Conservation (phyloP, 2,888 invertebrate genomes). For the Orchestes rusci region DNA sequence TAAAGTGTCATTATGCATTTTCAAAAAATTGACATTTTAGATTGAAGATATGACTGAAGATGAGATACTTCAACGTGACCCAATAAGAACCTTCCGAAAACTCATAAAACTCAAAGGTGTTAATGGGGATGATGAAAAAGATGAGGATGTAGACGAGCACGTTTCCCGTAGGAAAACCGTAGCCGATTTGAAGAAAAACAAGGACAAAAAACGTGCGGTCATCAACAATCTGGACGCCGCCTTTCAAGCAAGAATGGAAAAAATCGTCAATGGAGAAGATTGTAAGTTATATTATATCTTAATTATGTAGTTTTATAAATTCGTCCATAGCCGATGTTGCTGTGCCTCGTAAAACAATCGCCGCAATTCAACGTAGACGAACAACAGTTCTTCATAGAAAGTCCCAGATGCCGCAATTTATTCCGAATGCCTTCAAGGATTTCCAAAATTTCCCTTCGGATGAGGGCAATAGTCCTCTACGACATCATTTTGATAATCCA, state of each 20-base stretch:
- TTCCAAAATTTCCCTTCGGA: neutral
- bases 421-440: conserved; percentile 3
- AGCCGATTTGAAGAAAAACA: conserved; percentile 59
- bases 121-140: conserved; percentile 64
- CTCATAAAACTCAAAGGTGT: conserved; percentile 75
- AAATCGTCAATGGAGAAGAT: conserved; percentile 24
- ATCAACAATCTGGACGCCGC: conserved; percentile 35
- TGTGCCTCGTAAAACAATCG: conserved; percentile 27
- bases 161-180: conserved; percentile 78
- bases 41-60: conserved; percentile 76
- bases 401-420: conserved; percentile 25
- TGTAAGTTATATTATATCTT: conserved; percentile 16
- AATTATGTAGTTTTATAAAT: neutral
- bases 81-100: conserved; percentile 82
- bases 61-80: conserved; percentile 77
- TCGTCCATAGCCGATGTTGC: conserved; percentile 21
- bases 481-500: conserved; percentile 18
- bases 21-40: conserved; percentile 36
- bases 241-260: conserved; percentile 30
- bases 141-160: conserved; percentile 65
- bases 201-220: conserved; percentile 23
- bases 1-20: neutral
- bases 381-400: conserved; percentile 22
- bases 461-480: neutral
- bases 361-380: conserved; percentile 24